phyloP scores from a whole-genome alignment of 1,140 invertebrate species.

The Sinonovacula constricta region DNA sequence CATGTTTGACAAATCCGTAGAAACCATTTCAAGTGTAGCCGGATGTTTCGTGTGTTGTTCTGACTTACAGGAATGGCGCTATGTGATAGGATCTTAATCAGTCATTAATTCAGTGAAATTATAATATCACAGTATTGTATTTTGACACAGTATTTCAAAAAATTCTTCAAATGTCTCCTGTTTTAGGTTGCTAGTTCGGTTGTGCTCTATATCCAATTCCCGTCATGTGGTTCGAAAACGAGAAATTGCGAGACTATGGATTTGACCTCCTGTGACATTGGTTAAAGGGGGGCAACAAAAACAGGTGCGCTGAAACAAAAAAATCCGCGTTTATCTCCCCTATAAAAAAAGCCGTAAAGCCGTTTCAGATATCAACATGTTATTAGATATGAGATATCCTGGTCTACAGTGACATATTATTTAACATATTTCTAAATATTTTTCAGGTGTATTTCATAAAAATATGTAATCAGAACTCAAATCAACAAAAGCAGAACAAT shows the following conservation, averaged over 20 bases:
- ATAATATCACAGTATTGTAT: background rate
- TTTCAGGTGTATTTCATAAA: too few relatives aligned
- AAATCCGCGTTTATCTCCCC: too few relatives aligned
- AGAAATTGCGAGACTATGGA: conserved; percentile 56
- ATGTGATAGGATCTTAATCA: background rate
- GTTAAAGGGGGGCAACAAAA: too few relatives aligned
- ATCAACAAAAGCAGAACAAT: too few relatives aligned
- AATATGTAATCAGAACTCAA: too few relatives aligned
- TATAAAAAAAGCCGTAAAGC: too few relatives aligned
- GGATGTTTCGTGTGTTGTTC: background rate
- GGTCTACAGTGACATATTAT: too few relatives aligned
- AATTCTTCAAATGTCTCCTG: conserved; percentile 47
- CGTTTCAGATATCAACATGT: too few relatives aligned
- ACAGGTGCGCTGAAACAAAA: too few relatives aligned
- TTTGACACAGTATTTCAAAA: background rate
- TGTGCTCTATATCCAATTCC: conserved; percentile 63
- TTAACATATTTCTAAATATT: too few relatives aligned
- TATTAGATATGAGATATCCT: too few relatives aligned
- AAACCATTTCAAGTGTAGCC: conserved; percentile 54
- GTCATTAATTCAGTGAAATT: conserved; percentile 12
- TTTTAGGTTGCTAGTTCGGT: conserved; percentile 68
- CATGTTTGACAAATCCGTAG: conserved; percentile 67
- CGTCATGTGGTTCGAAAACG: conserved; percentile 62
- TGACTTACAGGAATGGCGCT: background rate
- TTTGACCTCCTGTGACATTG: conserved; percentile 45